A percentile compares a stretch with the other conserved stretches of the same genome.
These are phyloP conservation scores for Meiosimyza decipiens DNA, from an alignment of 2,888 invertebrate genomes.

Conservation along the genomic window DNA sequence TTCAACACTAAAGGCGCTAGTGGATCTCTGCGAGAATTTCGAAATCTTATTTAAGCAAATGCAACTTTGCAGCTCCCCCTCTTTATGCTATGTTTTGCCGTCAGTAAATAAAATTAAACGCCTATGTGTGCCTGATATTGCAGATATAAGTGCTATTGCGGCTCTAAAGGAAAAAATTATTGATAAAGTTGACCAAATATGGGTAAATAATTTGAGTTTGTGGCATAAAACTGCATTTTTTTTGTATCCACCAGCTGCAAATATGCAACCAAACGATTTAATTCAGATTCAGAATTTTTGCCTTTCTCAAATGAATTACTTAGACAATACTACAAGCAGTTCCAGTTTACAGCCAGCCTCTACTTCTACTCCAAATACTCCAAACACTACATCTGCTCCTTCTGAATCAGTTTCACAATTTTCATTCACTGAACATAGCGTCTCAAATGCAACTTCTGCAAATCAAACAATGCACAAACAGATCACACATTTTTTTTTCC, in stretches of 20 bases:
- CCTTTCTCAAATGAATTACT: background rate
- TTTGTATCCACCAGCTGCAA: conserved; percentile 33
- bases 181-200: conserved; percentile 19
- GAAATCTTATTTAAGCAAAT: no score
- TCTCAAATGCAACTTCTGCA: no score
- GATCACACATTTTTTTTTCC: no score
- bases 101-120: no score
- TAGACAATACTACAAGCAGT: background rate
- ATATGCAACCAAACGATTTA: conserved; percentile 30
- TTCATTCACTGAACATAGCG: no score
- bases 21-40: no score
- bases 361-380: background rate
- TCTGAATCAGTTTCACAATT: background rate
- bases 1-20: no score
- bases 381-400: background rate
- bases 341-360: background rate
- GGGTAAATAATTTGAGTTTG: conserved; percentile 31
- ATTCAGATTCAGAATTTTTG: background rate
- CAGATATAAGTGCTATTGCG: no score
- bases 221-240: conserved; percentile 33
- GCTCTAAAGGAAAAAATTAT: conserved; percentile 23
- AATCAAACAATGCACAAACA: no score
- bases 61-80: no score
- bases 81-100: no score
- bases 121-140: no score